phyloP scores from a whole-genome alignment of 2,797 vertebrate genomes.

The Pelobates cultripes region DNA sequence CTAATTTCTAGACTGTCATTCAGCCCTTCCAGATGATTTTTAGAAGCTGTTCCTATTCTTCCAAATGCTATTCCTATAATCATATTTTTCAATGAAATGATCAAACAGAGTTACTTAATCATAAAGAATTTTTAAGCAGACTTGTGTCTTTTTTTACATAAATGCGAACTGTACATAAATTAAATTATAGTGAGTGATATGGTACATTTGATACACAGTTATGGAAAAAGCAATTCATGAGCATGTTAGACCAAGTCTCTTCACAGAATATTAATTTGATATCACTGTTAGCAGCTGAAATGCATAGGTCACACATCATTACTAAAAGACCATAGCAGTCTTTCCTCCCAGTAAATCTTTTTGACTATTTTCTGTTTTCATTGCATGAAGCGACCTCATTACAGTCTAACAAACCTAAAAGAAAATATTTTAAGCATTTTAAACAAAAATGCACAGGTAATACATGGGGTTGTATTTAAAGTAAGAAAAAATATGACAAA shows the following conservation, averaged over 20 bases:
- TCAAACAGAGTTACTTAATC: not conserved
- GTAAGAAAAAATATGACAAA: no score
- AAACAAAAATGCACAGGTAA: not conserved
- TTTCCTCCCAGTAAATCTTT: constrained; percentile 38
- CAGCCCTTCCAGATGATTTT: not conserved
- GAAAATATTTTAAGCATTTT: not conserved
- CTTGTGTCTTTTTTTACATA: not conserved
- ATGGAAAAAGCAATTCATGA: constrained; percentile 29
- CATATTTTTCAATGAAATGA: not conserved
- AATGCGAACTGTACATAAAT: constrained; percentile 31
- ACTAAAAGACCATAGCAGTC: constrained; percentile 40
- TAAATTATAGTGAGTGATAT: constrained; percentile 38
- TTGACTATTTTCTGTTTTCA: constrained; percentile 22
- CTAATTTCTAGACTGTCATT: not conserved
- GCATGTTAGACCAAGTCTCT: constrained; percentile 34
- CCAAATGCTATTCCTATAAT: not conserved
- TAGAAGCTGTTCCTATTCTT: not conserved
- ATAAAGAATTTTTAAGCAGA: constrained; percentile 6
- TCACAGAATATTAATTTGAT: constrained; percentile 54
- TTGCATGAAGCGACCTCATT: constrained; percentile 2
- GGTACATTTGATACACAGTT: constrained; percentile 41
- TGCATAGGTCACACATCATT: constrained; percentile 49
- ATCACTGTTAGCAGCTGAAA: constrained; percentile 45
- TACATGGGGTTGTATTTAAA: no score
- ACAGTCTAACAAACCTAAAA: not conserved